Conservation (phyloP, 2,888 invertebrate genomes). For the Cosmia pyralina region DNA sequence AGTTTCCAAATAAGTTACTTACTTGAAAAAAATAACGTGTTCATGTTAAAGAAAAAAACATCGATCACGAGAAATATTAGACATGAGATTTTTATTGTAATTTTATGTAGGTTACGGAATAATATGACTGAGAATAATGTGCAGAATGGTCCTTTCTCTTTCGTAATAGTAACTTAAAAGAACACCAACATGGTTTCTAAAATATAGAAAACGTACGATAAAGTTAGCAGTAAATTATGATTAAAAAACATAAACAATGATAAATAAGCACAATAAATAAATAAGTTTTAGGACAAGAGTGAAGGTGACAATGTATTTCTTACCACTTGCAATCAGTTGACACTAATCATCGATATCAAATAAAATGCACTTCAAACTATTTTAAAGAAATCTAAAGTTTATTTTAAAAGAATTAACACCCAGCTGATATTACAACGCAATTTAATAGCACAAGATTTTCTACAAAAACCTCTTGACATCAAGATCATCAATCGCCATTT, state of each 20-base stretch:
- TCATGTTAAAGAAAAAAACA: not conserved
- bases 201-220: conserved; percentile 18
- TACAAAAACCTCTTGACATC: conserved; percentile 64
- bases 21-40: conserved; percentile 1
- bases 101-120: conserved; percentile 78
- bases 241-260: conserved; percentile 66
- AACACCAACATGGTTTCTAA: conserved; percentile 28
- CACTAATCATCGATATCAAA: conserved; percentile 72
- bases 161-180: conserved; percentile 57
- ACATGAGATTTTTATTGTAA: conserved; percentile 56
- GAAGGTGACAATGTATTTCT: conserved; percentile 78
- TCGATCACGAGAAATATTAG: conserved; percentile 23
- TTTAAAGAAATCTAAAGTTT: conserved; percentile 47
- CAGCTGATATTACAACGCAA: conserved; percentile 63
- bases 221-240: conserved; percentile 36
- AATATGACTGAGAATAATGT: conserved; percentile 65
- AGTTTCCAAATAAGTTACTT: not conserved
- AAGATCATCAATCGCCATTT: conserved; percentile 66
- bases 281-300: conserved; percentile 73
- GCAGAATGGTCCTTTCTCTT: conserved; percentile 80
- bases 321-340: conserved; percentile 72
- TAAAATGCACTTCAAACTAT: conserved; percentile 51
- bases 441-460: conserved; percentile 64
- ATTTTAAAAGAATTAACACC: conserved; percentile 46
- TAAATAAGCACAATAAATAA: conserved; percentile 68